Conservation (phyloP, 2,888 invertebrate genomes). For the Abrostola tripartita region DNA sequence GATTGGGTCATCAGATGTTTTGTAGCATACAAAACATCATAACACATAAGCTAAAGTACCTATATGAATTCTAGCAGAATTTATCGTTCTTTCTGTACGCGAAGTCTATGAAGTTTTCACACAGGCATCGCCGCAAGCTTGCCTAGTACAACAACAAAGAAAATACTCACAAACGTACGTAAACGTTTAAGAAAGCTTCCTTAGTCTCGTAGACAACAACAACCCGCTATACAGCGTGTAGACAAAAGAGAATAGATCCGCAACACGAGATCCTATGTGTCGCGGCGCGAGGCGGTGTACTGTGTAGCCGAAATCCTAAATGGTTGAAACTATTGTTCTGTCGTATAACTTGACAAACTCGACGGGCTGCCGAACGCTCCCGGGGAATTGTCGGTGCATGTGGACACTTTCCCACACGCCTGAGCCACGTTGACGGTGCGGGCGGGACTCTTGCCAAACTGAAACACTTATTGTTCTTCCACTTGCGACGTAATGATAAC, state of each 20-base stretch:
- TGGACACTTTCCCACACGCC: conserved; percentile 64
- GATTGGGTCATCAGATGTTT: too few relatives aligned
- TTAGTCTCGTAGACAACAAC: conserved; percentile 17
- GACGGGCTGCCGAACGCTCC: conserved; percentile 38
- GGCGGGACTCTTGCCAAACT: conserved; percentile 55
- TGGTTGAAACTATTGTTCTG: conserved; percentile 55
- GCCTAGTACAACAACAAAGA: neutral
- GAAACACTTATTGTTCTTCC: conserved; percentile 49
- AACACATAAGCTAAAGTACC: too few relatives aligned
- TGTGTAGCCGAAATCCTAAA: conserved; percentile 57
- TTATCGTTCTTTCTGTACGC: too few relatives aligned
- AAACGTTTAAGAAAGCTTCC: conserved; percentile 29
- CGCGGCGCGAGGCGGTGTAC: conserved; percentile 46
- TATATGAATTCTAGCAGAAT: too few relatives aligned
- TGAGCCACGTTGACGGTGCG: conserved; percentile 19
- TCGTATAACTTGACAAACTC: conserved; percentile 46
- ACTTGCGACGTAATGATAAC: conserved; percentile 36
- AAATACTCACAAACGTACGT: neutral
- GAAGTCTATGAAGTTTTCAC: too few relatives aligned
- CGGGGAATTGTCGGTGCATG: conserved; percentile 55
- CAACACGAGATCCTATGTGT: conserved; percentile 50
- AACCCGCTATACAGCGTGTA: conserved; percentile 36
- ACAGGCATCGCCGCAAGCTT: neutral
- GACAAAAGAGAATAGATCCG: conserved; percentile 56
- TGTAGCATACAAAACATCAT: too few relatives aligned